A percentile compares a stretch with the other conserved stretches of the same genome.
These are phyloP conservation scores for Poeciliopsis presidionis DNA, from an alignment of 2,797 vertebrate species.

Conservation along the genomic window DNA sequence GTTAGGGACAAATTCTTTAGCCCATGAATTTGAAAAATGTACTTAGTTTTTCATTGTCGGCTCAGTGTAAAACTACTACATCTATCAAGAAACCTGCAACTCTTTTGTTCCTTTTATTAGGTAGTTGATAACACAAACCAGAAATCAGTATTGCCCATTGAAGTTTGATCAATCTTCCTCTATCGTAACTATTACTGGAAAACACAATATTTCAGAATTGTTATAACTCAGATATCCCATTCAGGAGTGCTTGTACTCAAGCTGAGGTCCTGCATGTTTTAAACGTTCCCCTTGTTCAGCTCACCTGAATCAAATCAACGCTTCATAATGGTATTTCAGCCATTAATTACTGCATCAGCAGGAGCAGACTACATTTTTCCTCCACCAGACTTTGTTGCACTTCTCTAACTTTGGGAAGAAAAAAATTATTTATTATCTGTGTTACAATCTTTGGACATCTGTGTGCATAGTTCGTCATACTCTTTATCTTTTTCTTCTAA, in stretches of 20 bases:
- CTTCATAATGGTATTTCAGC: neutral
- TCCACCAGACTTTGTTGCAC: neutral
- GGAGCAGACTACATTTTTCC: neutral
- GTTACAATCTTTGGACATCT: neutral
- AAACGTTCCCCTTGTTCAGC: neutral
- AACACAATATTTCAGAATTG: neutral
- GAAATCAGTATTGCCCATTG: neutral
- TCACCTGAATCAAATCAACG: neutral
- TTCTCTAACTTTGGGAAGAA: neutral
- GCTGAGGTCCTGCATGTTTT: neutral
- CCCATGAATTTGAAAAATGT: neutral
- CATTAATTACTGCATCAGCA: neutral
- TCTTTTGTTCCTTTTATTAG: neutral
- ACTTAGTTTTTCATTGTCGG: neutral
- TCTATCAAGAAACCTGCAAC: neutral
- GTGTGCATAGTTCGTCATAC: neutral
- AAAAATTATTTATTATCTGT: neutral
- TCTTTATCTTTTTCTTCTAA: neutral
- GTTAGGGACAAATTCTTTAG: neutral
- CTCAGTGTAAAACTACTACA: neutral
- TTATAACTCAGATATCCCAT: neutral
- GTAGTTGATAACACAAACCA: neutral
- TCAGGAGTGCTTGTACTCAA: neutral
- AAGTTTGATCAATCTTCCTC: neutral
- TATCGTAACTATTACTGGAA: neutral